Conservation (phyloP, 2,797 vertebrate species). For the Pogonophryne albipinna region DNA sequence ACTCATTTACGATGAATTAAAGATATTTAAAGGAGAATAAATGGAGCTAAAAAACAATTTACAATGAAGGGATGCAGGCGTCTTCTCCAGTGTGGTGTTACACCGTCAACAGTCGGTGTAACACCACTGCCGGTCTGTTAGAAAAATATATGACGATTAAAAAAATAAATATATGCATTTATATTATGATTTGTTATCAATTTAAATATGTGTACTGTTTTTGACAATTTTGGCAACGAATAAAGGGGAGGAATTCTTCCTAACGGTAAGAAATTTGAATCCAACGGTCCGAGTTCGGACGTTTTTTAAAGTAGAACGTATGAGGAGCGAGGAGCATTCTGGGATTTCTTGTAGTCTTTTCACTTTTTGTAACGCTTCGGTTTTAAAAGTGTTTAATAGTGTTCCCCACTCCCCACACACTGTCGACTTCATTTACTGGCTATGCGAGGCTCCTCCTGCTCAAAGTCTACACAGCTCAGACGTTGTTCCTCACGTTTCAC, state of each 20-base stretch:
- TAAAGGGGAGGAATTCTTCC: rapidly evolving
- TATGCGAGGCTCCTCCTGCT: too few relatives aligned
- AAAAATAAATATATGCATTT: not conserved
- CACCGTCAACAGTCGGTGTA: constrained; percentile 58
- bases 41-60: not conserved
- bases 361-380: too few relatives aligned
- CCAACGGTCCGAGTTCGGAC: constrained; percentile 15
- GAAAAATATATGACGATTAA: rapidly evolving
- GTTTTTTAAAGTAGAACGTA: too few relatives aligned
- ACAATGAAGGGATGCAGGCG: not conserved
- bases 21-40: not conserved
- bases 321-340: too few relatives aligned
- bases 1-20: constrained; percentile 78
- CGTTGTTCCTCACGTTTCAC: too few relatives aligned
- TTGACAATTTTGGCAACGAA: rapidly evolving
- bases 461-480: too few relatives aligned
- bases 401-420: too few relatives aligned
- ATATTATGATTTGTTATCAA: too few relatives aligned
- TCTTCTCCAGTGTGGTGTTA: constrained; percentile 41
- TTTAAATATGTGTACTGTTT: not conserved
- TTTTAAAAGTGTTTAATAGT: too few relatives aligned
- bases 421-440: too few relatives aligned
- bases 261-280: not conserved
- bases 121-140: too few relatives aligned
- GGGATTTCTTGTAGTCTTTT: too few relatives aligned